Evolutionary conservation across 2,797 vertebrate species (phyloP).

Genomic region (Artibeus lituratus): DNA sequence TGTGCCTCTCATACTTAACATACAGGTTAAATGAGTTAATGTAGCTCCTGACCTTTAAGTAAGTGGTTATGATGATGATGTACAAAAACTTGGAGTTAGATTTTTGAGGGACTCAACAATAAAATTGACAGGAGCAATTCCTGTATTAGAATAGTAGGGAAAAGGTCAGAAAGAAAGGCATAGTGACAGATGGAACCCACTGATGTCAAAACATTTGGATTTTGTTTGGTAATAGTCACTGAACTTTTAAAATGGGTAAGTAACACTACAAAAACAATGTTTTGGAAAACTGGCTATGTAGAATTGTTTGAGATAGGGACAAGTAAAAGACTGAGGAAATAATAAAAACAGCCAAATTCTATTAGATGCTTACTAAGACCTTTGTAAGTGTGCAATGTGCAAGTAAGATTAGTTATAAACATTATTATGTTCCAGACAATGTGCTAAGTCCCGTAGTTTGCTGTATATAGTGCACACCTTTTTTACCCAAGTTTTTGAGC

Average conservation of each 20-base stretch:
- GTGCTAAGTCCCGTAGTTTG: neutral
- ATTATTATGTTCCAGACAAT: neutral
- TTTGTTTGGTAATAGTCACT: neutral
- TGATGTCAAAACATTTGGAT: conserved; percentile 1
- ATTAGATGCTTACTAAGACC: neutral
- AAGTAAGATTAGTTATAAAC: conserved; percentile 7
- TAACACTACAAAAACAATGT: neutral
- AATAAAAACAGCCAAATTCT: neutral
- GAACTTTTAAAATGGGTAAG: neutral
- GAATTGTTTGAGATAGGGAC: neutral
- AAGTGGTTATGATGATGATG: neutral
- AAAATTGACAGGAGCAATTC: neutral
- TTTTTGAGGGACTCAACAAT: neutral
- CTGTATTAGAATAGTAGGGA: neutral
- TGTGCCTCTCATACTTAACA: neutral
- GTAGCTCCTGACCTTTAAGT: neutral
- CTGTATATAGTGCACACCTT: too few species aligned
- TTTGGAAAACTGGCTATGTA: neutral
- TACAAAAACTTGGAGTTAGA: neutral
- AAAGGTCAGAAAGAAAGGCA: neutral
- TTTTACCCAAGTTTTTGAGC: too few species aligned
- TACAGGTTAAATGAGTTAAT: neutral
- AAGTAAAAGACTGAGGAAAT: neutral
- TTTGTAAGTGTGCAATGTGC: neutral
- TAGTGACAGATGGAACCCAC: neutral